Evolutionary conservation across 2,113 vertebrate species (phyloP).

Genomic region (Dolichallabes microphthalmus): DNA sequence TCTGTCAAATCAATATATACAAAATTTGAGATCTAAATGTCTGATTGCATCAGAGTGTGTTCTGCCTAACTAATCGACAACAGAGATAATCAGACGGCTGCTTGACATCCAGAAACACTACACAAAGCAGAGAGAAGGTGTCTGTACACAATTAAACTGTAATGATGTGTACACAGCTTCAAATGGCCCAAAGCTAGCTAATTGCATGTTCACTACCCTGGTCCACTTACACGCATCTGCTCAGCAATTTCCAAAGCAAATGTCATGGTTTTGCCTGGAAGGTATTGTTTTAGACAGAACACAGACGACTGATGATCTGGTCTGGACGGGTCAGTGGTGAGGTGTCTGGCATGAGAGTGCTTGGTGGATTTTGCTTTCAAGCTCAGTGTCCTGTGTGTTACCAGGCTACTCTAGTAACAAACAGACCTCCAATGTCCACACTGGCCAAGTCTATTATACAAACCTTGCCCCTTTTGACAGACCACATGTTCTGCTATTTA

Average conservation of each 20-base stretch:
- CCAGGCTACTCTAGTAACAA: slow-evolving; percentile 63
- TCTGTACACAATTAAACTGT: slow-evolving; percentile 3
- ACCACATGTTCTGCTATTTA: slow-evolving; percentile 69
- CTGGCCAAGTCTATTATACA: slow-evolving; percentile 70
- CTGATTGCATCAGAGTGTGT: slow-evolving; percentile 13
- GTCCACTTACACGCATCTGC: not conserved
- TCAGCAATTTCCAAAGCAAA: slow-evolving; percentile 9
- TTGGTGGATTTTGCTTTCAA: slow-evolving; percentile 17
- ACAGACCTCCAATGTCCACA: slow-evolving; percentile 43
- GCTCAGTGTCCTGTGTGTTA: slow-evolving; percentile 55
- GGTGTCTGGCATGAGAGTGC: not conserved
- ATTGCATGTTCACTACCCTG: not conserved
- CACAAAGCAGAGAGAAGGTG: not conserved
- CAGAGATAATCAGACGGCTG: not conserved
- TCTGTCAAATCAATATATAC: not conserved
- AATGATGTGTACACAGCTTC: not conserved
- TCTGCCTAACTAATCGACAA: not conserved
- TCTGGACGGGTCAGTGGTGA: not conserved
- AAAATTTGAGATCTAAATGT: not conserved
- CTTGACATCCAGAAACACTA: not conserved
- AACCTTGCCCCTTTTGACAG: slow-evolving; percentile 64
- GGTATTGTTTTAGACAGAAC: slow-evolving; percentile 27
- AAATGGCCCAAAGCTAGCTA: not conserved
- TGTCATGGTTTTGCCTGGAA: slow-evolving; percentile 16
- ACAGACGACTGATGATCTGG: not conserved